phyloP scores from a whole-genome alignment of 2,888 invertebrate species.

The Phengaris alcon region DNA sequence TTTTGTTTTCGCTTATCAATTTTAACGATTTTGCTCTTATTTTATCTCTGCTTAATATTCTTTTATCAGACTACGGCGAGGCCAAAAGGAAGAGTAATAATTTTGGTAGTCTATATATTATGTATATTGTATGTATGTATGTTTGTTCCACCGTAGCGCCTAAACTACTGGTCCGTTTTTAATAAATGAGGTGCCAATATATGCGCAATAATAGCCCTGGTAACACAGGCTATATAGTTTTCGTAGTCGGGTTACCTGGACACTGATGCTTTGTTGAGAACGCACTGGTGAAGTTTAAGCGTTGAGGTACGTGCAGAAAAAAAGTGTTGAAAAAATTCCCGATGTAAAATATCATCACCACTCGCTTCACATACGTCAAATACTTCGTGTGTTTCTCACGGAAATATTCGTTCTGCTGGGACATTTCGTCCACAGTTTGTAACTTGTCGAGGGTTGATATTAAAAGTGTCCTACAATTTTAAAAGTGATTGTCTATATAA shows the following conservation, averaged over 20 bases:
- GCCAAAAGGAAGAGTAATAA: too few species aligned
- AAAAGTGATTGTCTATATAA: not conserved
- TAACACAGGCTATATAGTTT: not conserved
- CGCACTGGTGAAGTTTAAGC: not conserved
- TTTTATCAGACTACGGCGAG: too few species aligned
- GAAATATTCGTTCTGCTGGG: not conserved
- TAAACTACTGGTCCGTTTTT: too few species aligned
- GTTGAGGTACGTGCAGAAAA: not conserved
- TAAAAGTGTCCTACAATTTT: not conserved
- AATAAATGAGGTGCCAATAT: too few species aligned
- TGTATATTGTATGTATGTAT: too few species aligned
- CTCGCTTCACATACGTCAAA: not conserved
- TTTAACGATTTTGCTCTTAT: too few species aligned
- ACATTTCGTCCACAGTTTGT: not conserved
- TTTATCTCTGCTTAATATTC: too few species aligned
- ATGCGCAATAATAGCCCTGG: too few species aligned
- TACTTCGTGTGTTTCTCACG: not conserved
- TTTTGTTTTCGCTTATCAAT: too few species aligned
- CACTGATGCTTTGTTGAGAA: not conserved
- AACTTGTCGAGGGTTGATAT: not conserved
- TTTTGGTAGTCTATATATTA: too few species aligned
- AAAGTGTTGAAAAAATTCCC: not conserved
- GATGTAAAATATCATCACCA: not conserved
- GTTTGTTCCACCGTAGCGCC: too few species aligned
- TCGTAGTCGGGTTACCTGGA: not conserved